phyloP scores from a whole-genome alignment of 1,140 invertebrate genomes.

The Drosophila lini region DNA sequence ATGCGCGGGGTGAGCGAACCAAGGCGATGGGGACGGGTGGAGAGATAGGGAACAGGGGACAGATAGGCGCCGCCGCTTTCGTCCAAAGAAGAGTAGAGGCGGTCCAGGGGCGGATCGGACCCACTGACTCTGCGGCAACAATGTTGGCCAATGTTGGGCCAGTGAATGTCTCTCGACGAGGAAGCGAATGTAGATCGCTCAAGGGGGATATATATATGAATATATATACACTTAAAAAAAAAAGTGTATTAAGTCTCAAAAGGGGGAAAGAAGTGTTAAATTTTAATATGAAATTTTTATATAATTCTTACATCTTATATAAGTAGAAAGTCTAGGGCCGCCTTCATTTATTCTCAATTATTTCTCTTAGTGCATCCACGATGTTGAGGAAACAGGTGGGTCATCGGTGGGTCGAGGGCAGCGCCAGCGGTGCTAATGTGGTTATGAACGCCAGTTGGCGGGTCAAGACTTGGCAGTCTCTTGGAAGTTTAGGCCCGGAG shows the following conservation, averaged over 20 bases:
- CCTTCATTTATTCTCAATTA: neutral
- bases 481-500: conserved; percentile 21
- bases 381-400: conserved; percentile 15
- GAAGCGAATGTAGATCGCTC: conserved; percentile 70
- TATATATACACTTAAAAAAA: neutral
- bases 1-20: neutral
- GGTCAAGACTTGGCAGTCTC: conserved; percentile 32
- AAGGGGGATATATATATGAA: conserved; percentile 4
- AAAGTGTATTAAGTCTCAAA: neutral
- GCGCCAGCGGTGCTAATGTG: conserved; percentile 79
- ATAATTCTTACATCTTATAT: too few species aligned
- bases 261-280: too few species aligned
- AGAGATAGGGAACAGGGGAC: conserved; percentile 2
- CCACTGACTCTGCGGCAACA: conserved; percentile 45
- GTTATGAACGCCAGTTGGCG: conserved; percentile 72
- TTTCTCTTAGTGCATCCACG: neutral
- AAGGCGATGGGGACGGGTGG: conserved; percentile 26
- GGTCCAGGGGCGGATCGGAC: conserved; percentile 51
- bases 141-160: conserved; percentile 45
- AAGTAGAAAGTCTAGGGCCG: too few species aligned
- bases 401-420: conserved; percentile 55
- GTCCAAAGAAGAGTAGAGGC: conserved; percentile 52
- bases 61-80: conserved; percentile 61
- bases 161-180: conserved; percentile 56
- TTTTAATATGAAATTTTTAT: too few species aligned